Percentiles rank a stretch among this genome's conserved stretches.
Evolutionary conservation across 2,888 invertebrate genomes (phyloP).

Genomic region (Lepidochitona cinerea): DNA sequence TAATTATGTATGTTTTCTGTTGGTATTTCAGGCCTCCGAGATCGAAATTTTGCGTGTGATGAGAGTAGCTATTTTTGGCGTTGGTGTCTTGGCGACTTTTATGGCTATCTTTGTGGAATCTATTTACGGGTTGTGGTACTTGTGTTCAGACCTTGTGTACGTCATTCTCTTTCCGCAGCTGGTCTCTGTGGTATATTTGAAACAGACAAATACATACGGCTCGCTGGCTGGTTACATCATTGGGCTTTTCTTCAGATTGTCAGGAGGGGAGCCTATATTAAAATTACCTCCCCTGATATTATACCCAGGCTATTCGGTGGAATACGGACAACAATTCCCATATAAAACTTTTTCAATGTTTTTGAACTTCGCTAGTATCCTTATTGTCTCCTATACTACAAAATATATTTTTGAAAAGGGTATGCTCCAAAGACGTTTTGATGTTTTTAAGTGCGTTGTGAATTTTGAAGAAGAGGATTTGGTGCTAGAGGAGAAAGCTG

Average conservation of each 20-base stretch:
- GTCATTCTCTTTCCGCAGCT: slow-evolving; percentile 98
- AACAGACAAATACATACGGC: slow-evolving; percentile 96
- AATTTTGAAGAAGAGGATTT: slow-evolving; percentile 90
- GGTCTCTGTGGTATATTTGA: slow-evolving; percentile 96
- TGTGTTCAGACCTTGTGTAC: slow-evolving; percentile 98
- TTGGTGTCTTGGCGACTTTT: slow-evolving; percentile 87
- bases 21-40: slow-evolving; percentile 83
- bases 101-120: slow-evolving; percentile 98
- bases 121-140: slow-evolving; percentile 97
- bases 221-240: slow-evolving; percentile 76
- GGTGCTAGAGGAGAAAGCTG: slow-evolving; percentile 23
- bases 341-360: slow-evolving; percentile 96
- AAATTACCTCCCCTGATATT: slow-evolving; percentile 41
- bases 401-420: slow-evolving; percentile 89
- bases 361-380: slow-evolving; percentile 68
- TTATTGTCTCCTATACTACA: slow-evolving; percentile 52
- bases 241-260: slow-evolving; percentile 43
- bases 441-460: slow-evolving; percentile 88
- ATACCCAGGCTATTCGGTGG: slow-evolving; percentile 44
- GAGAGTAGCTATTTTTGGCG: slow-evolving; percentile 89
- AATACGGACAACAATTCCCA: slow-evolving; percentile 84
- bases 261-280: slow-evolving; percentile 50
- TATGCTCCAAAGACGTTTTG: slow-evolving; percentile 79
- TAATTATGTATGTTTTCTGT: no score
- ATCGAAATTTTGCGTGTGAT: slow-evolving; percentile 91